These are phyloP conservation scores for Sycophila texana DNA, from an alignment of 2,888 invertebrate genomes.

Conservation along the genomic window DNA sequence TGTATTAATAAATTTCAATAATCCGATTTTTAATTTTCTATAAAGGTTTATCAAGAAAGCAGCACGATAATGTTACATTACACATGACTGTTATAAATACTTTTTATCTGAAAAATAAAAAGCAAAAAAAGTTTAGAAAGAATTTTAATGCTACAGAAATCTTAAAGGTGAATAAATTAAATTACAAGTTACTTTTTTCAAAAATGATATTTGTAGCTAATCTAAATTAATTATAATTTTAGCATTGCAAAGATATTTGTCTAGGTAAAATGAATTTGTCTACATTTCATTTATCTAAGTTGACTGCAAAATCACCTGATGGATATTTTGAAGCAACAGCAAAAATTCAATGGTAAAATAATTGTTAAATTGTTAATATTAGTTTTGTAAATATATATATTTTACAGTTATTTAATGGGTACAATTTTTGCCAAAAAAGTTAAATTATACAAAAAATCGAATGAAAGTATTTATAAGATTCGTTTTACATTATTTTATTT, in stretches of 20 bases:
- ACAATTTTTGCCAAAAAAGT: too few relatives aligned
- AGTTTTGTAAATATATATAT: background rate
- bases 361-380: background rate
- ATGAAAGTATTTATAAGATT: too few relatives aligned
- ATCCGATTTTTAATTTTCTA: background rate
- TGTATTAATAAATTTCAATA: too few relatives aligned
- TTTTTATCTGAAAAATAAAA: constrained; percentile 76
- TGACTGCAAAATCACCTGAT: constrained; percentile 75
- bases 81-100: constrained; percentile 93
- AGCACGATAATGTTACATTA: constrained; percentile 83
- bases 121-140: constrained; percentile 63
- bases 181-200: background rate
- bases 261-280: constrained; percentile 83
- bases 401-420: background rate
- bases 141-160: constrained; percentile 83
- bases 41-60: constrained; percentile 63
- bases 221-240: constrained; percentile 47
- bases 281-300: constrained; percentile 77
- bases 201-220: constrained; percentile 24
- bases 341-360: constrained; percentile 57
- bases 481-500: too few relatives aligned
- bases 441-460: too few relatives aligned
- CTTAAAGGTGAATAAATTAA: constrained; percentile 76
- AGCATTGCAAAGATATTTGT: constrained; percentile 79
- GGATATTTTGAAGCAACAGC: constrained; percentile 81